Percentiles rank a stretch among this genome's conserved stretches.
These are phyloP conservation scores for Heliangelus exortis DNA, from an alignment of 2,797 vertebrate species.

Conservation along the genomic window DNA sequence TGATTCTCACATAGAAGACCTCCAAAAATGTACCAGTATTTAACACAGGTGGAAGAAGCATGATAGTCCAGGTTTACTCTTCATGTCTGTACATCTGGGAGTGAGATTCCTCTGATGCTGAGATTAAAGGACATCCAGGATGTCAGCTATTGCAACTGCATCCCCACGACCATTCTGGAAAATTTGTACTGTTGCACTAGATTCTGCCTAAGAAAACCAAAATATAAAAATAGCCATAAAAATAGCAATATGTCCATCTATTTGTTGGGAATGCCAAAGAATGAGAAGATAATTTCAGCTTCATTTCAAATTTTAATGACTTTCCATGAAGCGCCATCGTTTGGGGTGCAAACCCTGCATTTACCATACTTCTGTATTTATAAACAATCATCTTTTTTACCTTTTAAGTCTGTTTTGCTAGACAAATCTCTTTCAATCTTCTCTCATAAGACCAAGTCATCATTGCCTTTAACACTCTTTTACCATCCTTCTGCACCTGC, in stretches of 20 bases:
- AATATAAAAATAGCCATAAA: neutral
- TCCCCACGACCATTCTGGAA: neutral
- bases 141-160: neutral
- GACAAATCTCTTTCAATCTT: neutral
- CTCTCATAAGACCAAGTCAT: neutral
- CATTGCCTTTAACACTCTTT: neutral
- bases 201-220: neutral
- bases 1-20: neutral
- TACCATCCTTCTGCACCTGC: neutral
- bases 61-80: neutral
- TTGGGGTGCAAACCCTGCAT: neutral
- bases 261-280: neutral
- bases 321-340: neutral
- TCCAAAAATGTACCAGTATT: neutral
- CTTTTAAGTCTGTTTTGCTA: neutral
- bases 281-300: neutral
- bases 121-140: neutral
- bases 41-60: neutral
- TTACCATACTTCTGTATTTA: neutral
- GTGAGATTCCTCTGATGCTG: neutral
- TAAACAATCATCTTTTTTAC: neutral
- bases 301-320: neutral
- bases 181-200: neutral
- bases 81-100: neutral
- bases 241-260: neutral